Evolutionary conservation across 2,113 vertebrate genomes (phyloP), one percentile per base, ranked within the genome.

Genomic region (Rhagologus leucostigma): DNA sequence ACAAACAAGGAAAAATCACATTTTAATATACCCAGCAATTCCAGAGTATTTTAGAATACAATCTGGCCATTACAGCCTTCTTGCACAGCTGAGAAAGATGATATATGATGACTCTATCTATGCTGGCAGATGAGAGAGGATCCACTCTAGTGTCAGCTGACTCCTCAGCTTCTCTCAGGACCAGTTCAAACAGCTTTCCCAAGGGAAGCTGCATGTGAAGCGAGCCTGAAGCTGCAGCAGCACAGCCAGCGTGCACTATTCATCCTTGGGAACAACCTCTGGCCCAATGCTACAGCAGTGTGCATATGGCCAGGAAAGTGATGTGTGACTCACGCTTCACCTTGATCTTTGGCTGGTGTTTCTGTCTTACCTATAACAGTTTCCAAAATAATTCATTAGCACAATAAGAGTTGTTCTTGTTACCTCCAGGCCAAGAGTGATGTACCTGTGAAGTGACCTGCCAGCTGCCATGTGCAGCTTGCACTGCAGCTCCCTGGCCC

Each of bases 201-300:
- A n/a, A 50, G 8, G 57, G 12, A 76, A 68, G 77, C 6, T 2
- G 0, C 22, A 44, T 0, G 1, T 4, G 9, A 67, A 77, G 23
- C 0, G 0, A 73, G 29, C 16, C 22, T 46, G 83, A 32, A 80
- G 29, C 24, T 87, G 59, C 57, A 60, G 14, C 22, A 3, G 35
- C 24, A 50, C 0, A 1, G 56, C 12, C 10, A 7, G 6, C 0
- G 4, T 11, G 37, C 35, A 62, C 11, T 30, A 39, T 18, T 14
- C 23, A 33, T 27, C 41, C 46, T 10, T 23, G n/a, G n/a, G 41
- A 50, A 20, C 0, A 0, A n/a, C 13, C 47, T 56, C 75, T 16
- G 27, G 19, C 24, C n/a, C 50, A 26, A 9, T 14, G 46, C 50
- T 49, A 57, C 35, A 70, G 13, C 37, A 41, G 50, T 1, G 4